Percentiles rank a stretch among this genome's conserved stretches.
Conservation (phyloP, 2,113 vertebrate genomes). For the Todiramphus saurophagus region DNA sequence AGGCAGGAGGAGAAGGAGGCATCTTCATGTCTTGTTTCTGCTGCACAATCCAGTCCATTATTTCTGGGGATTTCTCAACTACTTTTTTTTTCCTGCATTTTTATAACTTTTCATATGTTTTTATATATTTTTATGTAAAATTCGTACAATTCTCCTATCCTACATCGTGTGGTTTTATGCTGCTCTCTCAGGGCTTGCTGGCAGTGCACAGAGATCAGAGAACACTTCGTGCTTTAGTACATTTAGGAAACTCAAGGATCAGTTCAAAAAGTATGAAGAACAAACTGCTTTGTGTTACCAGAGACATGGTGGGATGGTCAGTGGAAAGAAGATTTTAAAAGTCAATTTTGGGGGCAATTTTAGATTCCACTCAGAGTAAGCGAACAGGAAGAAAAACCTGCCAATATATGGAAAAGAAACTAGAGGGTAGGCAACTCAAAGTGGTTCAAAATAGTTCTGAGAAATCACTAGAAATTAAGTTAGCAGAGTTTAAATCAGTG, state of each 20-base stretch:
- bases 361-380: not conserved
- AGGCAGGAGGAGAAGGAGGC: not conserved
- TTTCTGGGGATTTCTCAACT: not conserved
- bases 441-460: not conserved
- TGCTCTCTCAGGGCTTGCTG: not conserved
- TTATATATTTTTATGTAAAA: not conserved
- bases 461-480: not conserved
- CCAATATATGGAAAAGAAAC: not conserved
- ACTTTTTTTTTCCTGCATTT: too few relatives aligned
- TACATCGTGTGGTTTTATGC: rapidly evolving
- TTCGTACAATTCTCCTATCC: not conserved
- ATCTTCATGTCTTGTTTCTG: not conserved
- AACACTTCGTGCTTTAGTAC: not conserved
- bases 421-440: not conserved
- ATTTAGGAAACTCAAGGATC: not conserved
- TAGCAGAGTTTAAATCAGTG: not conserved
- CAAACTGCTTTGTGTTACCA: rapidly evolving
- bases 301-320: not conserved
- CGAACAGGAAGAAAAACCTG: not conserved
- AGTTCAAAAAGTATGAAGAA: not conserved
- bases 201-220: not conserved
- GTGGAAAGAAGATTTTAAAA: not conserved
- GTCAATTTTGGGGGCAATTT: not conserved
- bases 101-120: too few relatives aligned
- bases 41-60: not conserved